These are phyloP conservation scores for Sebastes hubbsi DNA, from an alignment of 2,797 vertebrate species.

Conservation along the genomic window DNA sequence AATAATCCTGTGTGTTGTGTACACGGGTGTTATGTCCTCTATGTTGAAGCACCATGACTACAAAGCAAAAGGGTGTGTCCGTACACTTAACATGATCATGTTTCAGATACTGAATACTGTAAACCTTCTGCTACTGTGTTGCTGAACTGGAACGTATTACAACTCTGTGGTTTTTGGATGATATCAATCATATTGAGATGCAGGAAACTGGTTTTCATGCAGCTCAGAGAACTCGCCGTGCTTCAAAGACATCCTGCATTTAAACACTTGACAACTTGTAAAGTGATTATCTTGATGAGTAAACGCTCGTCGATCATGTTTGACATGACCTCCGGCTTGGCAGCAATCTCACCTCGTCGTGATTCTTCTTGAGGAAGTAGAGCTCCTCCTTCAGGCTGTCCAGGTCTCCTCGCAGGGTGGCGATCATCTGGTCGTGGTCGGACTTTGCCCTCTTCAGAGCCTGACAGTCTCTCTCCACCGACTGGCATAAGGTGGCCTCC, in stretches of 20 bases:
- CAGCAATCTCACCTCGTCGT: conserved; percentile 79
- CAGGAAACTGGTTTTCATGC: neutral
- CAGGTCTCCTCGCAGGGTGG: conserved; percentile 81
- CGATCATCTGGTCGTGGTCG: conserved; percentile 81
- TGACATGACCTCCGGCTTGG: neutral
- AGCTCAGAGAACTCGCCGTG: neutral
- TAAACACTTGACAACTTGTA: conserved; percentile 17
- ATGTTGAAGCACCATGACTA: conserved; percentile 14
- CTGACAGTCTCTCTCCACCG: conserved; percentile 84
- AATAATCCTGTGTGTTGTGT: conserved; percentile 11
- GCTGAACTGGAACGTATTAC: neutral
- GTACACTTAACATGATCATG: conserved; percentile 34
- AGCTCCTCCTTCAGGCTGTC: conserved; percentile 86
- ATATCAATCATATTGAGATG: neutral
- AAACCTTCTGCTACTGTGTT: neutral
- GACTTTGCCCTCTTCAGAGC: conserved; percentile 83
- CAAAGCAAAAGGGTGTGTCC: conserved; percentile 51
- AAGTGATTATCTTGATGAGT: conserved; percentile 24
- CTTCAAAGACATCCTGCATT: neutral
- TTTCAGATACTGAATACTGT: conserved; percentile 48
- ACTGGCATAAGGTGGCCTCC: conserved; percentile 82
- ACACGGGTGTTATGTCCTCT: conserved; percentile 32
- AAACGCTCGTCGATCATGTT: conserved; percentile 1
- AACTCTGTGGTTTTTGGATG: neutral
- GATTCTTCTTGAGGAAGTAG: conserved; percentile 85